phyloP scores from a whole-genome alignment of 1,140 invertebrate genomes.

The Brachionus angularis region DNA sequence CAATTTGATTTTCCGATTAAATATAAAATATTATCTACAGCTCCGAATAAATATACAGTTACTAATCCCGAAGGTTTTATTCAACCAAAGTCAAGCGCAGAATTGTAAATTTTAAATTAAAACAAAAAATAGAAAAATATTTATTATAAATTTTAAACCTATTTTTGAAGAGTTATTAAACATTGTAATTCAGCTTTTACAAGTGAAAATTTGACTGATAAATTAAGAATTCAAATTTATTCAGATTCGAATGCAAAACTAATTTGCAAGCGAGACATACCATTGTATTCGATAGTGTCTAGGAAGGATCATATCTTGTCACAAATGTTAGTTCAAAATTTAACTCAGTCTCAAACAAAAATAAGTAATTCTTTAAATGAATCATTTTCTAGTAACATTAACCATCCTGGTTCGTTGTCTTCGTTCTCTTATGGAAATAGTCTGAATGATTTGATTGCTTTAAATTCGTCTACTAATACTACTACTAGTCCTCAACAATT shows the following conservation, averaged over 20 bases:
- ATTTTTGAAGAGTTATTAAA: neutral
- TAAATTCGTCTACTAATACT: too few relatives aligned
- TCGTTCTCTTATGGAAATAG: slow-evolving; percentile 16
- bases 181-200: neutral
- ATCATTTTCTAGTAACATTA: too few relatives aligned
- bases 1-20: slow-evolving; percentile 78
- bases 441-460: slow-evolving; percentile 4
- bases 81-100: slow-evolving; percentile 70
- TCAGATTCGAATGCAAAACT: neutral
- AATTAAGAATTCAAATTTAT: slow-evolving; percentile 19
- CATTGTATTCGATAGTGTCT: slow-evolving; percentile 1
- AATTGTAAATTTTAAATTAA: slow-evolving; percentile 61
- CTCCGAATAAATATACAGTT: slow-evolving; percentile 75
- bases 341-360: too few relatives aligned
- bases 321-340: slow-evolving; percentile 7
- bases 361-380: too few relatives aligned
- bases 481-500: too few relatives aligned
- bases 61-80: slow-evolving; percentile 75
- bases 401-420: too few relatives aligned
- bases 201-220: neutral
- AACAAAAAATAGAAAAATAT: too few relatives aligned
- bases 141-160: too few relatives aligned
- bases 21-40: slow-evolving; percentile 76
- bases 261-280: neutral
- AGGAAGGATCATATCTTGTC: neutral